Conservation (phyloP, 2,888 invertebrate species). For the Clepsis dumicolana region DNA sequence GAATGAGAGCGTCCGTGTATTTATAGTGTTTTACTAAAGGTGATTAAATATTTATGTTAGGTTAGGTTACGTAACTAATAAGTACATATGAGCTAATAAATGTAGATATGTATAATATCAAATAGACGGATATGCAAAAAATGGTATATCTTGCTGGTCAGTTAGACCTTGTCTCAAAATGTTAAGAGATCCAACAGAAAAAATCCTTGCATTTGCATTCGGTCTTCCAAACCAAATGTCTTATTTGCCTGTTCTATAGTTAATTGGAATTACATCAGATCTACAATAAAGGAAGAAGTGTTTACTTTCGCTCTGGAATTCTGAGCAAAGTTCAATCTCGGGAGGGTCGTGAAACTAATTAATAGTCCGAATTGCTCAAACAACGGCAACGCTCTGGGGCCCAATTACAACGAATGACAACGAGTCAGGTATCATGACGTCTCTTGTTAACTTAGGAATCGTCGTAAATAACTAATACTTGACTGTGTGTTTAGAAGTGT, state of each 20-base stretch:
- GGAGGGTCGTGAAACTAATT: conserved; percentile 59
- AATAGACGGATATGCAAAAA: no score
- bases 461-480: background rate
- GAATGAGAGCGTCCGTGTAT: no score
- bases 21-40: no score
- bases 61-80: no score
- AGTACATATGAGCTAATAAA: no score
- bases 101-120: no score
- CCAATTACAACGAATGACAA: conserved; percentile 57
- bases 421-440: conserved; percentile 10
- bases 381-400: conserved; percentile 59
- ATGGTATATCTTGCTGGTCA: no score
- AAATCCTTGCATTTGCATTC: background rate
- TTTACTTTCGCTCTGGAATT: conserved; percentile 56
- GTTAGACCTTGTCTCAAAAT: background rate
- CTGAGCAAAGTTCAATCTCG: conserved; percentile 45
- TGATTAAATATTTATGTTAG: no score
- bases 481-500: background rate
- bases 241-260: conserved; percentile 8
- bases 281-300: conserved; percentile 48
- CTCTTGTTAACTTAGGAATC: conserved; percentile 11
- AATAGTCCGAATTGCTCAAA: conserved; percentile 64
- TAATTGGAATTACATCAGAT: conserved; percentile 13
- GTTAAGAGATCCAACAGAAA: background rate
- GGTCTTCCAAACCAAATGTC: background rate